Conservation (phyloP, 2,113 vertebrate species). For the Eublepharis macularius region DNA sequence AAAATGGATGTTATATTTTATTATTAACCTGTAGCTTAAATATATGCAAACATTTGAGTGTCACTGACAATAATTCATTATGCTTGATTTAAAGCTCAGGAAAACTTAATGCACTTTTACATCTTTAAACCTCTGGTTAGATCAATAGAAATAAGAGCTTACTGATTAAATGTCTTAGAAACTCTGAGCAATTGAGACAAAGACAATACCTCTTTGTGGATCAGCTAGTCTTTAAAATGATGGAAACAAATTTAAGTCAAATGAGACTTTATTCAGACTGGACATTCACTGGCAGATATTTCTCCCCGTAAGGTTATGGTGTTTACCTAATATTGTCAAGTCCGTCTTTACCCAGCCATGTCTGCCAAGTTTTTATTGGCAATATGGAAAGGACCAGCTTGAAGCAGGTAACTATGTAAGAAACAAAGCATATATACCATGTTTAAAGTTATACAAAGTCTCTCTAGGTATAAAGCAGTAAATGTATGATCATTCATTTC, state of each 20-base stretch:
- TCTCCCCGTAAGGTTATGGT: neutral
- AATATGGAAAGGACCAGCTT: neutral
- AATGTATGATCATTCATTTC: neutral
- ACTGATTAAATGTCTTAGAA: too few species aligned
- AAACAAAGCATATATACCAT: neutral
- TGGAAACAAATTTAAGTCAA: neutral
- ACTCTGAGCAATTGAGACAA: too few species aligned
- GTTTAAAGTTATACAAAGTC: slow-evolving; percentile 1
- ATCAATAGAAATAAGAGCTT: too few species aligned
- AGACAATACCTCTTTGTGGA: neutral
- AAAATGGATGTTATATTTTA: too few species aligned
- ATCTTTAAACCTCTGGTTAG: too few species aligned
- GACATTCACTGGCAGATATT: neutral
- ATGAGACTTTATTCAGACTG: neutral
- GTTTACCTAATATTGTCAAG: neutral
- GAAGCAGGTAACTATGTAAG: neutral
- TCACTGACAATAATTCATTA: too few species aligned
- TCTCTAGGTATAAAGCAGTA: neutral
- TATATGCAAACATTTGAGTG: too few species aligned
- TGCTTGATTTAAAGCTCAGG: too few species aligned
- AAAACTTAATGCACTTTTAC: too few species aligned
- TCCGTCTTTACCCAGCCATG: neutral
- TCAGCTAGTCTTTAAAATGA: neutral
- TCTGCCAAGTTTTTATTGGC: neutral
- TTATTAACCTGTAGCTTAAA: too few species aligned